Evolutionary conservation across 2,888 invertebrate species (phyloP), one percentile per base, ranked within the genome.

Genomic region (Cataglyphis albicans): DNA sequence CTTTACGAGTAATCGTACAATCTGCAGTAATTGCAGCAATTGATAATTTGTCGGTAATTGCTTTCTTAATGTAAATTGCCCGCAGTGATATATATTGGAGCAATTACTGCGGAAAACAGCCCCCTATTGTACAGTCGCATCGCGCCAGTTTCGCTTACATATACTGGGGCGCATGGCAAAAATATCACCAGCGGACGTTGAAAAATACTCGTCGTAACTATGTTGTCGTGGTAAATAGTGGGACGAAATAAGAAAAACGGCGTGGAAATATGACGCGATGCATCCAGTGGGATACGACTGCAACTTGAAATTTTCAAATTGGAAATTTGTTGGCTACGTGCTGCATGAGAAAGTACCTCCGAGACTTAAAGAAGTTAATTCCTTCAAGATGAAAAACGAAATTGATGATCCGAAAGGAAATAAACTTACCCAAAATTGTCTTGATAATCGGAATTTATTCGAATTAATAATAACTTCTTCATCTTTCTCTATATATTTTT

Each of bases 201-300:
- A 80, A 48, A 80, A 72, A 80, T 80, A 72, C 18, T 44, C 21
- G 68, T 70, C 70, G 78, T 80, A 80, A 80, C 78, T 72, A 80
- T 59, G 72, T 80, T 72, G 78, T 80, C 78, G 72, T 72, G 78
- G 78, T 80, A 80, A 80, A 80, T 80, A 80, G 78, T 59, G 48
- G 32, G n/a, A 35, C 35, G 72, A 70, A 59, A 80, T 78, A 80
- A 76, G 76, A 76, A 80, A 80, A 80, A 80, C 59, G 72, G 72
- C 78, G 78, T 72, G 70, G 41, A 80, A 80, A 80, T 80, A 80
- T 80, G 72, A 80, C 78, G 78, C 78, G 78, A 80, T 80, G 59
- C 59, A 72, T 72, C 78, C 78, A 44, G 72, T 59, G 78, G 78
- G 78, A 72, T 80, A 80, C 72, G 44, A 59, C 59, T 70, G 70